phyloP scores from a whole-genome alignment of 2,888 invertebrate species.

The Lysandra bellargus region DNA sequence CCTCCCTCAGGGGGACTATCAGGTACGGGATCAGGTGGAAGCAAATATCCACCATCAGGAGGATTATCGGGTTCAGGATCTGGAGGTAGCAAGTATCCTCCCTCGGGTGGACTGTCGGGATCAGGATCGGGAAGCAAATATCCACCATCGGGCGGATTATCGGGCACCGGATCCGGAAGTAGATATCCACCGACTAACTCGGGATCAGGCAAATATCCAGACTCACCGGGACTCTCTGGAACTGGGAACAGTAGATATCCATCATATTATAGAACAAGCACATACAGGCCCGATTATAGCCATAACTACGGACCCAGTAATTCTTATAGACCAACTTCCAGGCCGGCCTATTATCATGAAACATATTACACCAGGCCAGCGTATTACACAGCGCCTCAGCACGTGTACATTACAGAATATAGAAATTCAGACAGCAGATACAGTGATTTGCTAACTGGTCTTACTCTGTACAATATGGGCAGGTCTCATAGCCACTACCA shows the following conservation, averaged over 20 bases:
- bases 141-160: constrained; percentile 41
- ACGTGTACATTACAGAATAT: constrained; percentile 65
- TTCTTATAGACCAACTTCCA: constrained; percentile 42
- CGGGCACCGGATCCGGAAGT: constrained; percentile 40
- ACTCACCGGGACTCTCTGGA: constrained; percentile 36
- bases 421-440: constrained; percentile 66
- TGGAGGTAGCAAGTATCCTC: constrained; percentile 38
- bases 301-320: constrained; percentile 36
- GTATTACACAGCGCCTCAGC: constrained; percentile 62
- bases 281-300: constrained; percentile 20
- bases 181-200: constrained; percentile 43
- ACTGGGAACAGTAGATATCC: constrained; percentile 39
- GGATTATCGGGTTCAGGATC: constrained; percentile 36
- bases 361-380: constrained; percentile 42
- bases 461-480: constrained; percentile 68
- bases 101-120: constrained; percentile 39
- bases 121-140: constrained; percentile 35
- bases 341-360: constrained; percentile 36
- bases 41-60: constrained; percentile 34
- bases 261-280: constrained; percentile 6
- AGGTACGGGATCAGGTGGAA: constrained; percentile 34
- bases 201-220: constrained; percentile 39
- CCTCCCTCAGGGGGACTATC: constrained; percentile 39
- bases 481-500: constrained; percentile 62
- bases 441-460: constrained; percentile 63